Evolutionary conservation across 2,888 invertebrate genomes (phyloP).

Genomic region (Xestia rhomboidea): DNA sequence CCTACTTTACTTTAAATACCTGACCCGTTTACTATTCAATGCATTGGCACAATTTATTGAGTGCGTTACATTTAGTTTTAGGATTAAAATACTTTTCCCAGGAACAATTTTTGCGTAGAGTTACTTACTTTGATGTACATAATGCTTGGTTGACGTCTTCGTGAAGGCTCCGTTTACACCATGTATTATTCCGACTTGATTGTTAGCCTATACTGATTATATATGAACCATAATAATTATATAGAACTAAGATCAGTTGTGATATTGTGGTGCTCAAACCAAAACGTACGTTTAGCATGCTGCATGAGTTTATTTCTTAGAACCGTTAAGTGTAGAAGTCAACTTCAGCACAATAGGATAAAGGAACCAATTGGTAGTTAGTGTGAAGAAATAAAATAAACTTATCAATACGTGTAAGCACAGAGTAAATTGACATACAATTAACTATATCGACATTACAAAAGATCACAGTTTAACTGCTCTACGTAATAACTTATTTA

Average conservation of each 20-base stretch:
- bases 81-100: too few species aligned
- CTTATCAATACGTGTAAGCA: constrained; percentile 35
- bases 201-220: not conserved
- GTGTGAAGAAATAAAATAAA: not conserved
- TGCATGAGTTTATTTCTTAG: not conserved
- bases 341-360: not conserved
- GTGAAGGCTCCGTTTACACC: not conserved
- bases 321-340: not conserved
- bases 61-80: too few species aligned
- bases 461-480: constrained; percentile 17
- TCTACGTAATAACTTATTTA: constrained; percentile 3
- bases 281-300: not conserved
- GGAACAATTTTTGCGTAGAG: too few species aligned
- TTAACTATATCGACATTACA: constrained; percentile 1
- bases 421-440: constrained; percentile 26
- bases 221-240: not conserved
- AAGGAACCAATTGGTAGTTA: not conserved
- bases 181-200: not conserved
- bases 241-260: not conserved
- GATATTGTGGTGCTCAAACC: not conserved
- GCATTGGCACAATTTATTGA: too few species aligned
- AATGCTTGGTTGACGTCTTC: too few species aligned
- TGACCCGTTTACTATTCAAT: too few species aligned
- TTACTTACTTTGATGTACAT: too few species aligned
- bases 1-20: too few species aligned